Conservation (phyloP, 2,113 vertebrate genomes). For the Arenaria interpres region DNA sequence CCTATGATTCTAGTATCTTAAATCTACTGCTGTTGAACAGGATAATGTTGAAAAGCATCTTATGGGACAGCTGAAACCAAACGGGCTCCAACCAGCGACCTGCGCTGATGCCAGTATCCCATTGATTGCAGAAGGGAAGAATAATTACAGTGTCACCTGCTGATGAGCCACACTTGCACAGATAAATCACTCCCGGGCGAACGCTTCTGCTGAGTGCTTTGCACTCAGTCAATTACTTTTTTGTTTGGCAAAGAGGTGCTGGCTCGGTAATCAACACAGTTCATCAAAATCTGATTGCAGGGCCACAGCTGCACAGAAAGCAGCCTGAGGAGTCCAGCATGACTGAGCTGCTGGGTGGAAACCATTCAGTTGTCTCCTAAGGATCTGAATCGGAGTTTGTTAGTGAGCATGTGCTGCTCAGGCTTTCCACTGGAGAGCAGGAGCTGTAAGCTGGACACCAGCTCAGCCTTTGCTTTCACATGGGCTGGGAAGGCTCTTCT, state of each 20-base stretch:
- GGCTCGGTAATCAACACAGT: not conserved
- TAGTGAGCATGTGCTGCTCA: not conserved
- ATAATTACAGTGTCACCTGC: not conserved
- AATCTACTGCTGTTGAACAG: not conserved
- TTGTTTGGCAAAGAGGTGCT: not conserved
- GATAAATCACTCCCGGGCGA: not conserved
- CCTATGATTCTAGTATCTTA: not conserved
- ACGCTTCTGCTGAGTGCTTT: not conserved
- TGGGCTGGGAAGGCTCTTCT: not conserved
- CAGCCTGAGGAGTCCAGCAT: not conserved
- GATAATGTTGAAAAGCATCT: not conserved
- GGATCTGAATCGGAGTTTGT: not conserved
- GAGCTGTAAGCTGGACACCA: not conserved
- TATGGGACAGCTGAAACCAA: not conserved
- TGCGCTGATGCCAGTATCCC: not conserved
- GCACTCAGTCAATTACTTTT: not conserved
- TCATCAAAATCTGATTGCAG: not conserved
- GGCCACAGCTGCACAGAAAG: not conserved
- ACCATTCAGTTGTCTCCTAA: not conserved
- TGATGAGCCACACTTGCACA: not conserved
- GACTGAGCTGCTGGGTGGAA: not conserved
- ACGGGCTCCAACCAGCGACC: not conserved
- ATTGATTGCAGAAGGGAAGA: not conserved
- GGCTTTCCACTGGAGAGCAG: not conserved
- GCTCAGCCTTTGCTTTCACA: not conserved